Base-by-base conservation (phyloP, 2,888 invertebrate genomes). In the Amiota communis region DNA sequence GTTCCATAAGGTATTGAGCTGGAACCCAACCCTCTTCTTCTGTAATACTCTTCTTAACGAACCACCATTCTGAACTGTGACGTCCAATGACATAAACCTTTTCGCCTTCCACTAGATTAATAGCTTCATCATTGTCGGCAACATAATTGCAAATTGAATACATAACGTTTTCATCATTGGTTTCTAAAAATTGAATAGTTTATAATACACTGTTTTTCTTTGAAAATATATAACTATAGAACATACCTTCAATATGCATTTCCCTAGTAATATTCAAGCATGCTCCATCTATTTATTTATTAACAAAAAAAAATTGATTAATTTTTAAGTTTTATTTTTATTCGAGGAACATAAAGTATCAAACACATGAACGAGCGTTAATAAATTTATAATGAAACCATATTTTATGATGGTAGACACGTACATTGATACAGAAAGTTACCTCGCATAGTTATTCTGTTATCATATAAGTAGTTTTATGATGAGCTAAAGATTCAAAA, bases 1-100 rank as follows among this genome's bases (percentile, higher is more conserved):
- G 95, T 83, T 96, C 95, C 92, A 96, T 94, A 4, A 97, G 91
- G 86, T 96, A 95, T 87, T 95, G 95, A 0, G 97, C 95, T 15
- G 97, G 97, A n/a, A 97, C 97, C 95, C 96, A 97, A 75, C 97
- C 97, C 83, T 95, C 96, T 90, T 97, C 97, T 88, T 96, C 95
- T 0, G 97, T 97, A 46, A 97, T 91, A 88, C 95, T 94, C 89
- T 97, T 97, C 81, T 93, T 94, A 0, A 97, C 96, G 86, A 95
- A 96, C 97, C 97, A 97, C 97, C 97, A 97, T 87, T 97, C 97
- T 71, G 94, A 92, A 88, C 96, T 96, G 69, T 95, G 94, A 71
- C 94, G 94, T 90, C 95, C 95, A 74, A 96, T 90, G 49, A 97
- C 94, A 81, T 95, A 95, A 9, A 97, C 94, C 81, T 94, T 93